A percentile compares a stretch with the other conserved stretches of the same genome.
Conservation (phyloP, 2,797 vertebrate species). For the Knipowitschia caucasica region DNA sequence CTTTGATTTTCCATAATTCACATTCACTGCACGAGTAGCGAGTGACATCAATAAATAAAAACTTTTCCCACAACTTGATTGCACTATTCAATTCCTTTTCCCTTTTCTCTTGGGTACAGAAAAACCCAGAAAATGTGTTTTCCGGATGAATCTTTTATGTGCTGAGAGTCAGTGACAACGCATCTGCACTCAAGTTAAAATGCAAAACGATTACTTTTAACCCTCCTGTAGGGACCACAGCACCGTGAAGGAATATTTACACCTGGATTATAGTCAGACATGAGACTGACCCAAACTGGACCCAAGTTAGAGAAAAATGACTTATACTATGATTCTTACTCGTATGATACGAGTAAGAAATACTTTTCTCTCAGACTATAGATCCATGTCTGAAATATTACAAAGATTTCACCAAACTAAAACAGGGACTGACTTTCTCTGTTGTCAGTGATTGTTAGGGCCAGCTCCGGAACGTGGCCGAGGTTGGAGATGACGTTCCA, state of each 20-base stretch:
- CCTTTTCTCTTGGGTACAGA: conserved; percentile 20
- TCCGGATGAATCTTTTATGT: conserved; percentile 60
- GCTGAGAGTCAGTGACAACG: conserved; percentile 27
- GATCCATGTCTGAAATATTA: too few relatives aligned
- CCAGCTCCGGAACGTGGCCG: too few relatives aligned
- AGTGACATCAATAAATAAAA: conserved; percentile 49
- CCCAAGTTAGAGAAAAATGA: too few relatives aligned
- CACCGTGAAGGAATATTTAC: conserved; percentile 29
- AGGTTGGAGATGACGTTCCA: too few relatives aligned
- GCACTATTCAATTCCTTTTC: conserved; percentile 12
- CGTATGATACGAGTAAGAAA: too few relatives aligned
- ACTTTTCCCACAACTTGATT: conserved; percentile 17
- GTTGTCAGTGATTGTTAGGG: too few relatives aligned
- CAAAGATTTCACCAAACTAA: too few relatives aligned
- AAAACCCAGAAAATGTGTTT: conserved; percentile 40
- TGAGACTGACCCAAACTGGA: too few relatives aligned
- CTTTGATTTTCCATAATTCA: conserved; percentile 26
- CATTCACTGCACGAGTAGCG: conserved; percentile 27
- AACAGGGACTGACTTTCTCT: too few relatives aligned
- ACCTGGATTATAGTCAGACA: conserved; percentile 24
- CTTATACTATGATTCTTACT: too few relatives aligned
- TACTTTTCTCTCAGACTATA: too few relatives aligned
- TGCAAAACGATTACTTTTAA: conserved; percentile 59
- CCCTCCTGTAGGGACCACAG: conserved; percentile 43
- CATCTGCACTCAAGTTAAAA: conserved; percentile 53